phyloP scores from a whole-genome alignment of 37 sponge, comb jelly and placozoan genomes.

The Sycon ciliatum region DNA sequence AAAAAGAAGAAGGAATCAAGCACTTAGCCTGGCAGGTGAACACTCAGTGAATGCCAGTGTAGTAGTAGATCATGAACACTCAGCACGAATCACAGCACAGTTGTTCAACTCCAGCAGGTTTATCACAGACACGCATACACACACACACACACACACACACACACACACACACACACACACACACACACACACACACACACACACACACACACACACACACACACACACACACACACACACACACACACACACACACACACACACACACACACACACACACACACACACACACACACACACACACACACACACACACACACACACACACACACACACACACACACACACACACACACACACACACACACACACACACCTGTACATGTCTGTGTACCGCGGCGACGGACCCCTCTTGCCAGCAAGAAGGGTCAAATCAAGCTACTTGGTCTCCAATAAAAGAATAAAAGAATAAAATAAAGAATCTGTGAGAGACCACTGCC shows the following conservation, averaged over 20 bases:
- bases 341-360: constrained; percentile 15
- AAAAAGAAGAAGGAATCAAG: too few relatives aligned
- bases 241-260: constrained; percentile 5
- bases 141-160: constrained; percentile 5
- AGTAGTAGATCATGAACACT: neutral
- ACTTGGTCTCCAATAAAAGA: neutral
- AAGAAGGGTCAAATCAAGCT: neutral
- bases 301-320: constrained; percentile 41
- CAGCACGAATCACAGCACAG: neutral
- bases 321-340: constrained; percentile 34
- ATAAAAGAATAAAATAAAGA: neutral
- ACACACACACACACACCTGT: constrained; percentile 5
- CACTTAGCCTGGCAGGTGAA: too few relatives aligned
- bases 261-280: constrained; percentile 3
- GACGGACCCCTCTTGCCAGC: neutral
- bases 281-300: constrained; percentile 30
- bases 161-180: constrained; percentile 5
- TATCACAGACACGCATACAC: neutral
- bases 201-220: constrained; percentile 5
- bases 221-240: constrained; percentile 5
- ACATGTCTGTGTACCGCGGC: neutral
- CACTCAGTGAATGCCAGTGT: too few relatives aligned
- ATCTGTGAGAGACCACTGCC: neutral
- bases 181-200: constrained; percentile 5
- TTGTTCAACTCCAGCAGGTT: neutral